These are phyloP conservation scores for Synergus japonicus DNA, from an alignment of 2,888 invertebrate species.

Conservation along the genomic window DNA sequence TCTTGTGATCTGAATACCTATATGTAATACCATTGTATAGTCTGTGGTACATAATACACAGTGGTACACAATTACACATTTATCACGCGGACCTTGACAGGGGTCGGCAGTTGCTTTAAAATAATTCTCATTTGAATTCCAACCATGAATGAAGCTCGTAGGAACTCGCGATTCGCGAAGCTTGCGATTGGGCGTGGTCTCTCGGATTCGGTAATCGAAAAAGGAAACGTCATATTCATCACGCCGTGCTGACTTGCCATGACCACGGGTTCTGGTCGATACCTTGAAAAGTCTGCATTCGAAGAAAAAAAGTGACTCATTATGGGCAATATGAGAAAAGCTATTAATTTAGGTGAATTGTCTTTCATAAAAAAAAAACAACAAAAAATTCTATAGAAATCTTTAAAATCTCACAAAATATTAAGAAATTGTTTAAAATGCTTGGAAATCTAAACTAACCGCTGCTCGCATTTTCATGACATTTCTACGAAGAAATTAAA, in stretches of 20 bases:
- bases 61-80: not conserved
- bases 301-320: not conserved
- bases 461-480: too few species aligned
- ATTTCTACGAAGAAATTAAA: too few species aligned
- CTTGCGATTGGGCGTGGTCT: slow-evolving; percentile 54
- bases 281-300: not conserved
- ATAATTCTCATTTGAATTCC: slow-evolving; percentile 61
- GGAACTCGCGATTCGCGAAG: slow-evolving; percentile 44
- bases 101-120: slow-evolving; percentile 54
- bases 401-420: too few species aligned
- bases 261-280: not conserved
- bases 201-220: slow-evolving; percentile 30
- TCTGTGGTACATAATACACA: too few species aligned
- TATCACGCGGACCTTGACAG: slow-evolving; percentile 57
- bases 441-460: too few species aligned
- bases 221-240: slow-evolving; percentile 24
- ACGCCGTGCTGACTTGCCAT: not conserved
- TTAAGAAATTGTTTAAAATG: too few species aligned
- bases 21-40: not conserved
- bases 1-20: slow-evolving; percentile 48
- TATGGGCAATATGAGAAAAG: not conserved
- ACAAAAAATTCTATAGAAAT: too few species aligned
- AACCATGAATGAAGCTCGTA: slow-evolving; percentile 58
- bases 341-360: not conserved
- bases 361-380: too few species aligned